phyloP scores from a whole-genome alignment of 1,140 invertebrate species.

The Reticulitermes speratus region DNA sequence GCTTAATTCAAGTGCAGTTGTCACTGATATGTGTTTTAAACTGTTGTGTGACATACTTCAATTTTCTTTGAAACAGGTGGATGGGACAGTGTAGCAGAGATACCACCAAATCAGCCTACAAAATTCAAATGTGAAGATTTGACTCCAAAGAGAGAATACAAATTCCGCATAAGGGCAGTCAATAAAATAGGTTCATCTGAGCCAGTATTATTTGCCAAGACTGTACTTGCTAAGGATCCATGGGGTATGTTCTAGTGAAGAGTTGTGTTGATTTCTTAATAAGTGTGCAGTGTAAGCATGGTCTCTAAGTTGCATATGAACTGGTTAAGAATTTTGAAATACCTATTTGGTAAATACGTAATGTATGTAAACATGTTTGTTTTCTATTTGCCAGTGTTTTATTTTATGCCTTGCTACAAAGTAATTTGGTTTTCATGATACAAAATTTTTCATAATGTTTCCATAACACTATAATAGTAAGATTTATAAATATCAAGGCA shows the following conservation, averaged over 20 bases:
- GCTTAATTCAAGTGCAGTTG: no score
- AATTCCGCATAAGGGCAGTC: constrained; percentile 92
- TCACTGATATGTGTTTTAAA: no score
- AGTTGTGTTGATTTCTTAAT: neutral
- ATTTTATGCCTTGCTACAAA: constrained; percentile 26
- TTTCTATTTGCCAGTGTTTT: constrained; percentile 19
- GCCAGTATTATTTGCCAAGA: constrained; percentile 80
- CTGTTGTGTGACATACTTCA: neutral
- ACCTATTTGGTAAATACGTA: neutral
- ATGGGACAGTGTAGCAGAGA: constrained; percentile 82
- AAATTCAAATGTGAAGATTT: constrained; percentile 87
- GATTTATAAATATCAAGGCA: no score
- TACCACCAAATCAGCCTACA: constrained; percentile 58
- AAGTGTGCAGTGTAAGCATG: constrained; percentile 8
- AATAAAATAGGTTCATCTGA: constrained; percentile 89
- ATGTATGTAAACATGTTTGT: neutral
- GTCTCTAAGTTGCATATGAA: neutral
- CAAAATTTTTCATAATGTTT: no score
- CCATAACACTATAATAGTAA: no score
- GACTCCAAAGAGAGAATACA: constrained; percentile 83
- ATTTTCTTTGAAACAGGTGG: constrained; percentile 55
- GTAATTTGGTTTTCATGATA: neutral
- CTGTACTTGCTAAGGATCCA: constrained; percentile 93
- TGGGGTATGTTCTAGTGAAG: constrained; percentile 70
- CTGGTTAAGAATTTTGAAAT: no score